Evolutionary conservation across 2,113 vertebrate species (phyloP), one percentile per base, ranked within the genome.

Genomic region (Fulica atra): DNA sequence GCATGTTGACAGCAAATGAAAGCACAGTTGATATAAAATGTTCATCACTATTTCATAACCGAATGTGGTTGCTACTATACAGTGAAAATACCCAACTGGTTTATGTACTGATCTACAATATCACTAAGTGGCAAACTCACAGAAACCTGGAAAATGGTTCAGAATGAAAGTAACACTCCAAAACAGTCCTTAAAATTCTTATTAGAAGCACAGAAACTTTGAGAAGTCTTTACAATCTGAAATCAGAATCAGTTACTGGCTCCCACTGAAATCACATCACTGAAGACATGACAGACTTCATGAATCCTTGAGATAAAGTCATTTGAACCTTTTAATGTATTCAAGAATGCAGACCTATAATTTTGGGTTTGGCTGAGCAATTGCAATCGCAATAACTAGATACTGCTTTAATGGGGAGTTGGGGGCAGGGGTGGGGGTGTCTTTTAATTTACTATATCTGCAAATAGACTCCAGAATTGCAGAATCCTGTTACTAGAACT

Each of bases 381-480:
- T 17, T 61, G 40, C 9, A 54, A 17, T 38, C 57, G 40, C 9
- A 54, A 17, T 38, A 11, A 65, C 38, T 40, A 51, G 23, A 89
- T 80, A 35, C 23, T 50, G 8, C 15, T 13, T 23, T 48, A 7
- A 4, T 2, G 9, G 6, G 9, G 15, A 8, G 6, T 2, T 0
- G 11, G 6, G 2, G 8, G n/a, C n/a, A n/a, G 2, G 12, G 0
- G 48, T 10, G 21, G 50, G 17, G 8, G 46, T 48, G 0, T 64
- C 3, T 36, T 84, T 82, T 35, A 18, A 53, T 5, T 64, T 29
- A 29, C 26, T 13, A 5, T 7, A 28, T 25, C 36, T 79, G 56
- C 57, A 89, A 78, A 40, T 0, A 89, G 17, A 53, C 16, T 74
- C 56, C 46, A 73, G 54, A 77, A 69, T 2, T 48, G 15, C 16